phyloP scores from a whole-genome alignment of 2,113 vertebrate species.

The Astatoreochromis straeleni region DNA sequence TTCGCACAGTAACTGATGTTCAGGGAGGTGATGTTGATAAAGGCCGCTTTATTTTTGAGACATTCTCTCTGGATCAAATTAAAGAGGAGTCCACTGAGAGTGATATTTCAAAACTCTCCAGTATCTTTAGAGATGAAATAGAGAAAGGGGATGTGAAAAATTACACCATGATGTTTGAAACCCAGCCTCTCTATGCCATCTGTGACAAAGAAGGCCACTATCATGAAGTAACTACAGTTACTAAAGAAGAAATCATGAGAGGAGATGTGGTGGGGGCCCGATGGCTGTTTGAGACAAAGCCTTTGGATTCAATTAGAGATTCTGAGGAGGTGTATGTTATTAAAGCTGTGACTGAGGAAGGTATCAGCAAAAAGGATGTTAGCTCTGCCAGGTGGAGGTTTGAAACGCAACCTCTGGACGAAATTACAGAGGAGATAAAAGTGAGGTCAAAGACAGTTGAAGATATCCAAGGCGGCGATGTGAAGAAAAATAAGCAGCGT shows the following conservation, averaged over 20 bases:
- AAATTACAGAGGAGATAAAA: conserved; percentile 79
- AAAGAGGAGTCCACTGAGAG: conserved; percentile 72
- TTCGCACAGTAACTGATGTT: conserved; percentile 78
- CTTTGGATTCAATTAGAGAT: conserved; percentile 82
- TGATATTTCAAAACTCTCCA: conserved; percentile 63
- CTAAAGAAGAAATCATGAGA: conserved; percentile 85
- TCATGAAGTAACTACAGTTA: conserved; percentile 90
- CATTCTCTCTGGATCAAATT: conserved; percentile 83
- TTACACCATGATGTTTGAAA: conserved; percentile 90
- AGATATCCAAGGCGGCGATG: conserved; percentile 79
- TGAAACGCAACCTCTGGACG: conserved; percentile 87
- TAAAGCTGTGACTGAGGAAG: conserved; percentile 89
- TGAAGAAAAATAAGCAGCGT: conserved; percentile 74
- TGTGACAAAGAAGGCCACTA: conserved; percentile 84
- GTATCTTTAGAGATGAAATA: conserved; percentile 67
- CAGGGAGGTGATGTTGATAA: conserved; percentile 84
- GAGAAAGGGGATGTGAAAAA: conserved; percentile 84
- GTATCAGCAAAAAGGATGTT: conserved; percentile 83
- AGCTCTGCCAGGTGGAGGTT: conserved; percentile 83
- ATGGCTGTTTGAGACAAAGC: conserved; percentile 92
- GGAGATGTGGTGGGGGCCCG: conserved; percentile 87
- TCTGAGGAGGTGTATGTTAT: conserved; percentile 85
- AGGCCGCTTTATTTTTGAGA: conserved; percentile 86
- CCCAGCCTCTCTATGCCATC: conserved; percentile 87
- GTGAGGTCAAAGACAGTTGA: conserved; percentile 69